Evolutionary conservation across 2,113 vertebrate genomes (phyloP).

Genomic region (Symphodus melops): DNA sequence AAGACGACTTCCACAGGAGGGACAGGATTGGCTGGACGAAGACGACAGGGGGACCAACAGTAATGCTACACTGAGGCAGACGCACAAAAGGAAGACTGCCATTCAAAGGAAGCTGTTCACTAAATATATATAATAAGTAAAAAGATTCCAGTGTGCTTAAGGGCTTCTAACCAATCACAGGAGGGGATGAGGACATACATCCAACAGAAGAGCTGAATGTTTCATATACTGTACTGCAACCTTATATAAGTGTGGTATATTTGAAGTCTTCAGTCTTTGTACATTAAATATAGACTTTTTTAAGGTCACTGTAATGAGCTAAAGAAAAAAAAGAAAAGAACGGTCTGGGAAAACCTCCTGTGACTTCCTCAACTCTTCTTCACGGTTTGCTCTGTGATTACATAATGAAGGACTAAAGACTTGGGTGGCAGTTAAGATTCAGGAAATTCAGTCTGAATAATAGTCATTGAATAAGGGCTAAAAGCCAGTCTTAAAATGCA

Average conservation of each 20-base stretch:
- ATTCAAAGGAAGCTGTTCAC: too few species aligned
- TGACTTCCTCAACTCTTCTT: conserved; percentile 45
- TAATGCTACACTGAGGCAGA: background rate
- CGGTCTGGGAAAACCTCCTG: conserved; percentile 22
- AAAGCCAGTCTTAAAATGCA: conserved; percentile 46
- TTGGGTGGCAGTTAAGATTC: conserved; percentile 31
- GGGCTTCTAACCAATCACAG: too few species aligned
- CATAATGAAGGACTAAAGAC: conserved; percentile 45
- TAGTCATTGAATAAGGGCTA: conserved; percentile 25
- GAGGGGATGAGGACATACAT: too few species aligned
- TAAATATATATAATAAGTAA: too few species aligned
- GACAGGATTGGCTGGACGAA: background rate
- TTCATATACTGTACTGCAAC: too few species aligned
- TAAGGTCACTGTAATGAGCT: too few species aligned
- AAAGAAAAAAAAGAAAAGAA: background rate
- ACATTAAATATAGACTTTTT: too few species aligned
- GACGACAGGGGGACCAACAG: conserved; percentile 19
- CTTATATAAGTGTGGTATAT: too few species aligned
- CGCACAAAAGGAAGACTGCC: conserved; percentile 22
- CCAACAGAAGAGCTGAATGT: too few species aligned
- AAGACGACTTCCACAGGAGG: conserved; percentile 25
- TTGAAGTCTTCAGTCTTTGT: too few species aligned
- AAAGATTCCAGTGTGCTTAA: too few species aligned
- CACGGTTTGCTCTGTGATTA: conserved; percentile 35
- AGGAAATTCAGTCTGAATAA: conserved; percentile 47